These are phyloP conservation scores for Hypomecis atomaria DNA, from an alignment of 2,888 invertebrate genomes.

Conservation along the genomic window DNA sequence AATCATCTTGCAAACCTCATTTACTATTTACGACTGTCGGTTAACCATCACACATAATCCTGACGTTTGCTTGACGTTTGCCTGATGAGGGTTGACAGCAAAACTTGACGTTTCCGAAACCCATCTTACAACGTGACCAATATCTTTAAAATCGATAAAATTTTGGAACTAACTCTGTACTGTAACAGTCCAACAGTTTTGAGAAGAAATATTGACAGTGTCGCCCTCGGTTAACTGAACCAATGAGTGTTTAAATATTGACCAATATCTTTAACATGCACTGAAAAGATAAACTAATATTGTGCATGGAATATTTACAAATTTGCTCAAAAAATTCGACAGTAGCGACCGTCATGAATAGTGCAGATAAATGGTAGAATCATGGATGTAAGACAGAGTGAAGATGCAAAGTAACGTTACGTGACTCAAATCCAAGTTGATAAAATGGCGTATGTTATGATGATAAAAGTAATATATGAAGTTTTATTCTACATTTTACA, in stretches of 20 bases:
- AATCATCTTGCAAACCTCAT: not conserved
- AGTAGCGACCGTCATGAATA: too few relatives aligned
- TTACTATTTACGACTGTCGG: conserved; percentile 8
- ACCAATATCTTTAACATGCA: too few relatives aligned
- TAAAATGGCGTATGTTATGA: too few relatives aligned
- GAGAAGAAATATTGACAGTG: not conserved
- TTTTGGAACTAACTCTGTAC: not conserved
- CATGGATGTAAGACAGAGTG: too few relatives aligned
- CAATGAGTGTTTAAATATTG: conserved; percentile 5
- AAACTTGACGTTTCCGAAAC: conserved; percentile 17
- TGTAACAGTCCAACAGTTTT: not conserved
- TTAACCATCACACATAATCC: conserved; percentile 12
- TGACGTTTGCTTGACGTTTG: conserved; percentile 10
- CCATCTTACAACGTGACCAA: conserved; percentile 4
- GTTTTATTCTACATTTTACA: too few relatives aligned
- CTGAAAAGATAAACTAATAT: too few relatives aligned
- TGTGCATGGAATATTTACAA: too few relatives aligned
- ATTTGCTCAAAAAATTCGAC: too few relatives aligned
- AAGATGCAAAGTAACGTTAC: too few relatives aligned
- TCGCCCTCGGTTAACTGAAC: not conserved
- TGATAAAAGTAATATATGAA: too few relatives aligned
- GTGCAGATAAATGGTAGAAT: too few relatives aligned
- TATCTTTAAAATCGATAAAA: not conserved
- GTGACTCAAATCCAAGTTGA: too few relatives aligned
- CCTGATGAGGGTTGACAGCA: conserved; percentile 17